Base-by-base conservation (phyloP, 2,797 vertebrate genomes). In the Rhinella marina region DNA sequence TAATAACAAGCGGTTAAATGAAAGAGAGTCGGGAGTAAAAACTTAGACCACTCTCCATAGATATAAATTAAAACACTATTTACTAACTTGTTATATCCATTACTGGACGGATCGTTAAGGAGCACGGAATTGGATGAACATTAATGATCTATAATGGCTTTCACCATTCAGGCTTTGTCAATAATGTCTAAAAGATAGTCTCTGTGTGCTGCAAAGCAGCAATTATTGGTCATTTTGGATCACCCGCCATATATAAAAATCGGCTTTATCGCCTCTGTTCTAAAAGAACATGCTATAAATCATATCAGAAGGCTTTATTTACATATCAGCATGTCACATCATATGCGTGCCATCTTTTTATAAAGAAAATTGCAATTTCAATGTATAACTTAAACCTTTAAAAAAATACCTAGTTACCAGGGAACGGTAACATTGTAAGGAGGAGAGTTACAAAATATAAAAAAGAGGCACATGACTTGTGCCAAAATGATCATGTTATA, bases 221-320 rank as follows among this genome's bases (percentile, higher is more conserved):
- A 85, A 77, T 85, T 85, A 77, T 61, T 85, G 72, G 82, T 50
- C 23, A 85, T 90, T 84, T 89, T 91, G 17, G 80, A 90, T 91
- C 29, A 23, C 86, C 81, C 32, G 6, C 27, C 23, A 48, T 64
- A 81, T 50, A 62, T n/a, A 62, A 27, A 81, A 23, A 62, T 48
- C 14, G 5, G 29, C 6, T 62, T 41, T 48, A 48, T 14, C 2
- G 3, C 7, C 14, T 64, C 61, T 19, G 16, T n/a, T 64, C 4
- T 48, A 50, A 48, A 66, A 5, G 27, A 64, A 66, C 3, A 59
- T 80, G 50, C 21, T 50, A 64, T 50, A 81, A 81, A 25, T 64
- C 32, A 64, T 50, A 81, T 25, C 32, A 13, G 11, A 48, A 32
- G 62, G 17, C 27, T 61, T 61, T 21, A 61, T 32, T 81, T 13